phyloP scores from a whole-genome alignment of 2,888 invertebrate genomes.

The Automeris io region DNA sequence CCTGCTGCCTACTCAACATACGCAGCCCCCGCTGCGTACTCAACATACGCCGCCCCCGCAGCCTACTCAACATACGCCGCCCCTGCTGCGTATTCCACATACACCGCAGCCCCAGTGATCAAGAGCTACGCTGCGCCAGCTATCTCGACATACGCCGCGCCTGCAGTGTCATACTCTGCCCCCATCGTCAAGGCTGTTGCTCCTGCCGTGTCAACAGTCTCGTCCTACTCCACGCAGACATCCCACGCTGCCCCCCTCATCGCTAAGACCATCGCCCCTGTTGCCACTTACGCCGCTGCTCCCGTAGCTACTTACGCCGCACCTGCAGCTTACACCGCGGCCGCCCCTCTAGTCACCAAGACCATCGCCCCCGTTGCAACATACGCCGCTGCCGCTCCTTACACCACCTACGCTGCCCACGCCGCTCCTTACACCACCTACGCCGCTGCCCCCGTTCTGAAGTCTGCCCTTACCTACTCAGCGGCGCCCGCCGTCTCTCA shows the following conservation, averaged over 20 bases:
- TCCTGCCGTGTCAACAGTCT: slow-evolving; percentile 21
- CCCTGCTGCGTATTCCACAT: slow-evolving; percentile 61
- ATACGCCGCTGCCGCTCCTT: slow-evolving; percentile 32
- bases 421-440: slow-evolving; percentile 31
- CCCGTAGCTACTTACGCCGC: slow-evolving; percentile 28
- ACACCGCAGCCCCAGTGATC: slow-evolving; percentile 46
- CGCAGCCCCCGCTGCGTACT: slow-evolving; percentile 33
- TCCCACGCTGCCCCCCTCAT: slow-evolving; percentile 38
- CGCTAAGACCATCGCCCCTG: slow-evolving; percentile 40
- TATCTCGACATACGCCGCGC: slow-evolving; percentile 17
- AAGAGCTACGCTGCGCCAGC: slow-evolving; percentile 36
- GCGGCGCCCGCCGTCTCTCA: slow-evolving; percentile 79
- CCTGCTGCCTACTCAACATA: slow-evolving; percentile 22
- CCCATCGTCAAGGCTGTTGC: slow-evolving; percentile 26
- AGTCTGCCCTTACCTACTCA: slow-evolving; percentile 68
- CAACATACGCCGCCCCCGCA: slow-evolving; percentile 24
- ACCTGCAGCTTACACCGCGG: slow-evolving; percentile 39
- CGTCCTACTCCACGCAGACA: slow-evolving; percentile 26
- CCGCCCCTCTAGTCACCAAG: slow-evolving; percentile 41
- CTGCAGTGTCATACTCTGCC: slow-evolving; percentile 26
- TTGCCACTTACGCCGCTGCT: slow-evolving; percentile 29
- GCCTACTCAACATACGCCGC: slow-evolving; percentile 24
- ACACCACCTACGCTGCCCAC: slow-evolving; percentile 30
- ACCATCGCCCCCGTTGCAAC: slow-evolving; percentile 42
- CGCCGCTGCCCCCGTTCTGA: slow-evolving; percentile 43